Evolutionary conservation across 2,113 vertebrate genomes (phyloP), one percentile per base, ranked within the genome.

Genomic region (Anoura caudifer): DNA sequence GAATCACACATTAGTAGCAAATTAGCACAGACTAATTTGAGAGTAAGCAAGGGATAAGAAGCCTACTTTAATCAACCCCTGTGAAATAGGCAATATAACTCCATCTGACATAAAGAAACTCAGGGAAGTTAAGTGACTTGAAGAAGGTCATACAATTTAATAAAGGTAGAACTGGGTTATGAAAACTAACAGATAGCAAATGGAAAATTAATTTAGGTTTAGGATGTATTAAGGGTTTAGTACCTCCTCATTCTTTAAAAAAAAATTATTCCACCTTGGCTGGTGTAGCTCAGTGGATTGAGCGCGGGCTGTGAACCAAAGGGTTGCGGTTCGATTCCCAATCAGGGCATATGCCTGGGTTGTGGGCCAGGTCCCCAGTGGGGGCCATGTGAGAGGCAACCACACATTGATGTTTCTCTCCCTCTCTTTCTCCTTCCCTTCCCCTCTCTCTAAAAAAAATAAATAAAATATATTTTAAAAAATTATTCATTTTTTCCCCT

Each of bases 121-220:
- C 16, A 47, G 36, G 83, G 83, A 96, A 86, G 63, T 79, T 80
- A 95, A 69, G 11, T 84, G 84, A 77, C 54, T 75, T 86, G 24
- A 33, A 47, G 43, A 89, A 76, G 50, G 36, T 93, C 73, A 93
- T 15, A 88, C 14, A 96, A 38, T 54, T 63, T 94, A 80, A 41
- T 65, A 89, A 86, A 81, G 36, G 45, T n/a, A 80, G 63, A 95
- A 84, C 12, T 87, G 31, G 16, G 6, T 93, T 90, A 67, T 90
- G 47, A 83, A 96, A 97, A 61, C n/a, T 75, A 50, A 19, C 61
- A 43, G 17, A 26, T 82, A 90, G n/a, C n/a, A 96, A 85, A 85
- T 88, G 17, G 50, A 70, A 91, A 89, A 87, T 36, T 22, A 84
- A 52, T 89, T 31, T 36, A 91, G 38, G 6, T 91, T 81, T 76